Evolutionary conservation across 2,113 vertebrate species (phyloP).

Genomic region (Mormyrus iriodes): DNA sequence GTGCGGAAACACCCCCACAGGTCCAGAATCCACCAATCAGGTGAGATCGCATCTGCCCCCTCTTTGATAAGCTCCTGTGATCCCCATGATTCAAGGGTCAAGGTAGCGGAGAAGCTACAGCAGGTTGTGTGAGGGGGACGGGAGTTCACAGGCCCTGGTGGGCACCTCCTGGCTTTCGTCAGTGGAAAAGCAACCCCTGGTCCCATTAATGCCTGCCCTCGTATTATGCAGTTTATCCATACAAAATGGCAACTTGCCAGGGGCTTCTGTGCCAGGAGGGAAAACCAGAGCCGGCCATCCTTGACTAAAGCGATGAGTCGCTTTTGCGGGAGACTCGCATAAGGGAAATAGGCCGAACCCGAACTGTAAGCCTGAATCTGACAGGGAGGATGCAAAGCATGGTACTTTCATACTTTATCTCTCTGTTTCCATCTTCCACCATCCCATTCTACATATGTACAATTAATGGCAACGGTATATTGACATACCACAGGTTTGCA

Average conservation of each 20-base stretch:
- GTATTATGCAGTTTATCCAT: no score
- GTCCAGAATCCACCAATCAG: background rate
- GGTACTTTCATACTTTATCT: background rate
- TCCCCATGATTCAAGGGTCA: background rate
- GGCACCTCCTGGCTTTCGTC: background rate
- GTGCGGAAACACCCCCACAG: background rate
- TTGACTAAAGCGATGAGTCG: no score
- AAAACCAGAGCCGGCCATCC: no score
- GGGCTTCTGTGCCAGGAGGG: no score
- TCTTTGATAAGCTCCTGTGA: background rate
- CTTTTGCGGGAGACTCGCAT: no score
- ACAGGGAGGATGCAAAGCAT: background rate
- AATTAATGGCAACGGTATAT: background rate
- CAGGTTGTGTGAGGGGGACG: background rate
- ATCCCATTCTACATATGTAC: background rate
- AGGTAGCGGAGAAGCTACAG: background rate
- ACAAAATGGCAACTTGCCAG: no score
- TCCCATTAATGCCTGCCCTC: background rate
- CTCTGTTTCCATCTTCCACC: background rate
- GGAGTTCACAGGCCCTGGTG: background rate
- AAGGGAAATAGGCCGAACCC: background rate
- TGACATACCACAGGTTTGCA: background rate
- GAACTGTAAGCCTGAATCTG: background rate
- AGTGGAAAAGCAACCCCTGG: background rate
- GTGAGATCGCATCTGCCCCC: background rate